These are phyloP conservation scores for Phymanthus crucifer DNA, from an alignment of 92 coral and sea anemone species.

Conservation along the genomic window DNA sequence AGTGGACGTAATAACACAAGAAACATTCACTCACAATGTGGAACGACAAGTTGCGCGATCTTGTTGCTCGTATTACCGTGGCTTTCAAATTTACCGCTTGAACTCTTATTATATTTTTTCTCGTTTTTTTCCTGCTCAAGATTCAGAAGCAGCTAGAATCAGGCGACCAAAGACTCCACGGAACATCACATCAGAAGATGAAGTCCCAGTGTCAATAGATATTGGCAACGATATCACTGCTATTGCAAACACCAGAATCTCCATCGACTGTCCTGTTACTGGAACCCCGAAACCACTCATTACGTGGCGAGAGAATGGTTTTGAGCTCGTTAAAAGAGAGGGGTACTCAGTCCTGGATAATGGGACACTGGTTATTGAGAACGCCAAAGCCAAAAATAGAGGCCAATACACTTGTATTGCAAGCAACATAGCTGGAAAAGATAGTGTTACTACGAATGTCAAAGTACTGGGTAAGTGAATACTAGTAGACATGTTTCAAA, in stretches of 20 bases:
- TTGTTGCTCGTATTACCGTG: too few relatives aligned
- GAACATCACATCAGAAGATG: conserved; percentile 30
- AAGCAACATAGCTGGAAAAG: conserved; percentile 32
- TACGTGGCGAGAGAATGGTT: conserved; percentile 47
- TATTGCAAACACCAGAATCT: conserved; percentile 40
- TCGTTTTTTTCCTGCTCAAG: neutral
- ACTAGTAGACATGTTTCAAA: neutral
- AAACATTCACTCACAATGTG: too few relatives aligned
- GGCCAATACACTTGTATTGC: conserved; percentile 37
- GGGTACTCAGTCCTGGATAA: conserved; percentile 21
- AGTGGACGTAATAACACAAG: too few relatives aligned
- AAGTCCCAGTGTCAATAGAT: conserved; percentile 17
- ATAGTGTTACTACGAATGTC: conserved; percentile 18
- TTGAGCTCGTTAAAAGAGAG: conserved; percentile 14
- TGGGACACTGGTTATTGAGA: conserved; percentile 35
- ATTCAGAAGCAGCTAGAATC: conserved; percentile 5
- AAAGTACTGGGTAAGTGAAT: neutral
- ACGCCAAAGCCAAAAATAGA: neutral
- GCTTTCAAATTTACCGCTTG: neutral
- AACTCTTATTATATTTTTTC: neutral
- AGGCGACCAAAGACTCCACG: conserved; percentile 15
- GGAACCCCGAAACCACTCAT: conserved; percentile 47
- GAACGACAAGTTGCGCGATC: too few relatives aligned
- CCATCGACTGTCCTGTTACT: conserved; percentile 43
- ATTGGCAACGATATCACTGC: conserved; percentile 51